Percentiles rank a stretch among this genome's conserved stretches.
Evolutionary conservation across 1,140 invertebrate species (phyloP).

Genomic region (Agrypnia vestita): DNA sequence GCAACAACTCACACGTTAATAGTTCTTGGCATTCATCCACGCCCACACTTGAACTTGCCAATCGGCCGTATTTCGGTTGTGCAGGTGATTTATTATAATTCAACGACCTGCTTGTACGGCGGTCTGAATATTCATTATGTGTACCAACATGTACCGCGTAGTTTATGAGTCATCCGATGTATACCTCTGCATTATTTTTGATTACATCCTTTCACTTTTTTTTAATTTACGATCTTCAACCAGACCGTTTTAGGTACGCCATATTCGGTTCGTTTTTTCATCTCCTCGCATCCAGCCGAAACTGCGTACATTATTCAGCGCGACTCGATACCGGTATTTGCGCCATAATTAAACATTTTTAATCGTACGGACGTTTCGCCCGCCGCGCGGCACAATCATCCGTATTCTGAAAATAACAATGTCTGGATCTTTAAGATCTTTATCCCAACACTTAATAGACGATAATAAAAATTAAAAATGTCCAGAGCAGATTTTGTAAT

Average conservation of each 20-base stretch:
- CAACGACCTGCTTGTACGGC: too few species aligned
- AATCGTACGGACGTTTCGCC: conserved; percentile 63
- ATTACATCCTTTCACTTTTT: conserved; percentile 39
- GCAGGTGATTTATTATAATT: too few species aligned
- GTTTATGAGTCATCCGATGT: conserved; percentile 18
- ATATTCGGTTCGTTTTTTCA: conserved; percentile 9
- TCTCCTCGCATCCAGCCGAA: background rate
- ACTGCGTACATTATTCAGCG: background rate
- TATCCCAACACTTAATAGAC: too few species aligned
- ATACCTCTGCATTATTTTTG: background rate
- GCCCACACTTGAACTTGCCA: conserved; percentile 10
- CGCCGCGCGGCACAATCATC: background rate
- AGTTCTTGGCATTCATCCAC: too few species aligned
- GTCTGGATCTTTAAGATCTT: too few species aligned
- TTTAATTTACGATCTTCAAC: conserved; percentile 25
- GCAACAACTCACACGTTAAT: background rate
- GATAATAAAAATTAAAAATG: too few species aligned
- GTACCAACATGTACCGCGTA: background rate
- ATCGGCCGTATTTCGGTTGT: background rate
- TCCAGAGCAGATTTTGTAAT: too few species aligned
- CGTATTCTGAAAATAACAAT: too few species aligned
- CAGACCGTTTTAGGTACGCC: background rate
- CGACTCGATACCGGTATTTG: conserved; percentile 8
- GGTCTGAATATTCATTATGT: too few species aligned
- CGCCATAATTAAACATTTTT: conserved; percentile 53